Conservation (phyloP, 2,113 vertebrate genomes). For the Elachura formosa region DNA sequence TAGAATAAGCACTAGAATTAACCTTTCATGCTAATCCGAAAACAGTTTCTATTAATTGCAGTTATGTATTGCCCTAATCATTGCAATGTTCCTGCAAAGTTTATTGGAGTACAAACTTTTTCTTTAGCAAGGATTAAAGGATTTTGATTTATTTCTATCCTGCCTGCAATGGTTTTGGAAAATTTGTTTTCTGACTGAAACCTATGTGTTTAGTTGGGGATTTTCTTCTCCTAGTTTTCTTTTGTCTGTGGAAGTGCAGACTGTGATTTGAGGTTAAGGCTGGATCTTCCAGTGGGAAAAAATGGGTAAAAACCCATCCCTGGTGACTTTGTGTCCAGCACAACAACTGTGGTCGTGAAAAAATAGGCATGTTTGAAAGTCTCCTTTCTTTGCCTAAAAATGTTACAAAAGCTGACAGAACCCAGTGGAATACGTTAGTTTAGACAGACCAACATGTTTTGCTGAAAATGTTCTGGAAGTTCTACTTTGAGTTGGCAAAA, state of each 20-base stretch:
- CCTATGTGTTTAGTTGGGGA: neutral
- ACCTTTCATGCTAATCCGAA: neutral
- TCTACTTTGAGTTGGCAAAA: neutral
- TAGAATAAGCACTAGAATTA: neutral
- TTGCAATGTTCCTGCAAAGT: neutral
- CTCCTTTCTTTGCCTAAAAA: neutral
- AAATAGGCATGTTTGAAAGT: neutral
- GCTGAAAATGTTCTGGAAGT: neutral
- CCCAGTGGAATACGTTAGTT: neutral
- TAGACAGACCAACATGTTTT: neutral
- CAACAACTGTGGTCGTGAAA: neutral
- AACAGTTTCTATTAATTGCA: neutral
- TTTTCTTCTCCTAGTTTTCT: neutral
- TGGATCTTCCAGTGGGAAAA: neutral
- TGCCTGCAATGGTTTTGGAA: neutral
- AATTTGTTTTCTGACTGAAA: neutral
- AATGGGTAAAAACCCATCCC: neutral
- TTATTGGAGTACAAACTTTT: neutral
- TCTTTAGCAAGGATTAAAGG: neutral
- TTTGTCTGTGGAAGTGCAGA: neutral
- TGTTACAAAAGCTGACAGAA: neutral
- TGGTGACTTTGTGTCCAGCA: neutral
- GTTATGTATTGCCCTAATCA: neutral
- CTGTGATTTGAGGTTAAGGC: neutral
- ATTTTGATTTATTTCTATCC: neutral